Evolutionary conservation across 1,140 invertebrate species (phyloP), one percentile per base, ranked within the genome.

Genomic region (Chlorops oryzae): DNA sequence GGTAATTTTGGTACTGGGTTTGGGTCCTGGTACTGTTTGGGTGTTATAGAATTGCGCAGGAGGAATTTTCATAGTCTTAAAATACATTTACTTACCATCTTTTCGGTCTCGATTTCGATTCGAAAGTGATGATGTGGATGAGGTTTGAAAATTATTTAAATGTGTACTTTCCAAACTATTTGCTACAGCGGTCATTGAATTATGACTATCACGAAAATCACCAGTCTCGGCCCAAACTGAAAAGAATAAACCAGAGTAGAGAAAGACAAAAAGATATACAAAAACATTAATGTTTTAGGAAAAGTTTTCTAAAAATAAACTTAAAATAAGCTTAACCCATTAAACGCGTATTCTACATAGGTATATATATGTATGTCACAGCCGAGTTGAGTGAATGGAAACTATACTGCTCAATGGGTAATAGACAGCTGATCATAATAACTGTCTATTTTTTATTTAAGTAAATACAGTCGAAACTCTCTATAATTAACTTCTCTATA

Each of bases 141-240:
- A 61, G 35, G 63, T 62, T 56, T 68, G 65, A 48, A 69, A 69
- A 63, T 82, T 77, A 51, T 76, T 74, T 54, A 80, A 62, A 48
- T 80, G 79, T 42, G 79, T 79, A 66, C 83, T 78, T 63, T 88
- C 80, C 74, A 85, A 78, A 65, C 78, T 73, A 74, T 76, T 61
- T 59, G 63, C 82, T 73, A 68, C 79, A 18, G 80, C 80, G 70
- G 84, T 78, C 66, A 85, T 72, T 57, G 81, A 78, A 70, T 78
- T 81, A 68, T 86, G 86, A 53, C 83, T 78, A 67, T 88, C 87
- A 56, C 87, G 78, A 73, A 88, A 89, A 75, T 89, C 87, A 51
- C 83, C 85, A 27, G 83, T 84, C 73, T 88, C 86, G 47, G 87
- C 86, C 86, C 86, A 90, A 71, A 89, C 87, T 90, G 79, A 59